These are phyloP conservation scores for Philhelius pedissequus DNA, from an alignment of 2,888 invertebrate species.

Conservation along the genomic window DNA sequence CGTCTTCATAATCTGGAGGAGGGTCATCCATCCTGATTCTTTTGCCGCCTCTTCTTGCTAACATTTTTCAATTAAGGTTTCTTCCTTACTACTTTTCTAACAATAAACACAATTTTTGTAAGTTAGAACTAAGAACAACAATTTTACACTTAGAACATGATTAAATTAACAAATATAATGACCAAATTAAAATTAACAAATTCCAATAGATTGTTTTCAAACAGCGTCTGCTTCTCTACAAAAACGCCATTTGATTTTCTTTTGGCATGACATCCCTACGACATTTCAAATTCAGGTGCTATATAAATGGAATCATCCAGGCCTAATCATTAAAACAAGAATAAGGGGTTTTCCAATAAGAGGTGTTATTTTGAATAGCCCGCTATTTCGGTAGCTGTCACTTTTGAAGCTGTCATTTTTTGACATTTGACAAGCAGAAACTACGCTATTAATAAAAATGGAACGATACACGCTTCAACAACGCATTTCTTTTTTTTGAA, in stretches of 20 bases:
- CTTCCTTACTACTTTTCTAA: background rate
- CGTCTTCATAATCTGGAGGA: constrained; percentile 91
- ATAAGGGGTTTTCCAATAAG: too few species aligned
- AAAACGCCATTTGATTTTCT: constrained; percentile 55
- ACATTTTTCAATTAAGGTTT: constrained; percentile 74
- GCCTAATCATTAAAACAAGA: too few species aligned
- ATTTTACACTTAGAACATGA: constrained; percentile 39
- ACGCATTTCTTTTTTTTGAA: too few species aligned
- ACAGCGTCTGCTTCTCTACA: constrained; percentile 23
- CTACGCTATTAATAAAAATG: too few species aligned
- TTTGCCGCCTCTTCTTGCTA: constrained; percentile 93
- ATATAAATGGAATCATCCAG: background rate
- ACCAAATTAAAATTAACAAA: background rate
- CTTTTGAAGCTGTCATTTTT: too few species aligned
- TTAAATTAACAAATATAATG: constrained; percentile 28
- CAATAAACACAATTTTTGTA: background rate
- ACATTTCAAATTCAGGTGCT: background rate
- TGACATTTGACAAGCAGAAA: too few species aligned
- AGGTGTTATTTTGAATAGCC: too few species aligned
- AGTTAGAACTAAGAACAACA: background rate
- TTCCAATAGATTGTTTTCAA: background rate
- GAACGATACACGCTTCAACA: too few species aligned
- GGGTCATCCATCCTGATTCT: constrained; percentile 95
- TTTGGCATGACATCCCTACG: background rate
- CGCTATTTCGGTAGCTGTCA: too few species aligned